These are phyloP conservation scores for Gordius sp. DNA, from an alignment of 2,888 invertebrate species.

Conservation along the genomic window DNA sequence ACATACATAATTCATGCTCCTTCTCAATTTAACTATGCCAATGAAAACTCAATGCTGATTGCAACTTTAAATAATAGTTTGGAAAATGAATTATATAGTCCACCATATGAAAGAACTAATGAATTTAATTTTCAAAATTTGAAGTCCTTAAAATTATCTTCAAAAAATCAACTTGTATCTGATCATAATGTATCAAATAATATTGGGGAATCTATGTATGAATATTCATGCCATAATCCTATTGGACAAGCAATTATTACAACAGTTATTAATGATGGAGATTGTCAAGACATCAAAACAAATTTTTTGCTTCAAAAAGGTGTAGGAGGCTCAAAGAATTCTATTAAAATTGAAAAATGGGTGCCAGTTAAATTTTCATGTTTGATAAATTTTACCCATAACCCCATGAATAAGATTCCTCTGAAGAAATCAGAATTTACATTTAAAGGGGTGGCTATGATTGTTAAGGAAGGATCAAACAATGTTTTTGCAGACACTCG, in stretches of 20 bases:
- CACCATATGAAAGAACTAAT: too few relatives aligned
- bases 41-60: background rate
- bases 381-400: background rate
- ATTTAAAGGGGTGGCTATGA: background rate
- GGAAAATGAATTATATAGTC: background rate
- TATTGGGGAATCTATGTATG: too few relatives aligned
- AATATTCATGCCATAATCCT: background rate
- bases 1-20: background rate
- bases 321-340: background rate
- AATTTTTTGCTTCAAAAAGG: background rate
- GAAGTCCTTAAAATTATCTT: too few relatives aligned
- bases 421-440: background rate
- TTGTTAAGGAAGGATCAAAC: background rate
- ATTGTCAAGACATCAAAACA: background rate
- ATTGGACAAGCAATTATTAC: slow-evolving; percentile 3
- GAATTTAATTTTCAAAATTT: too few relatives aligned
- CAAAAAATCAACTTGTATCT: too few relatives aligned
- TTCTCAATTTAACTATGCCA: background rate
- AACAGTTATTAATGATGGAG: background rate
- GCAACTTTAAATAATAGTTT: too few relatives aligned
- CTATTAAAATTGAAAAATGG: slow-evolving; percentile 9
- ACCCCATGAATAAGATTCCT: background rate
- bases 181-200: too few relatives aligned
- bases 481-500: background rate
- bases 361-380: background rate